Evolutionary conservation across 2,888 invertebrate species (phyloP), one percentile per base, ranked within the genome.

Genomic region (Eudemis profundana): DNA sequence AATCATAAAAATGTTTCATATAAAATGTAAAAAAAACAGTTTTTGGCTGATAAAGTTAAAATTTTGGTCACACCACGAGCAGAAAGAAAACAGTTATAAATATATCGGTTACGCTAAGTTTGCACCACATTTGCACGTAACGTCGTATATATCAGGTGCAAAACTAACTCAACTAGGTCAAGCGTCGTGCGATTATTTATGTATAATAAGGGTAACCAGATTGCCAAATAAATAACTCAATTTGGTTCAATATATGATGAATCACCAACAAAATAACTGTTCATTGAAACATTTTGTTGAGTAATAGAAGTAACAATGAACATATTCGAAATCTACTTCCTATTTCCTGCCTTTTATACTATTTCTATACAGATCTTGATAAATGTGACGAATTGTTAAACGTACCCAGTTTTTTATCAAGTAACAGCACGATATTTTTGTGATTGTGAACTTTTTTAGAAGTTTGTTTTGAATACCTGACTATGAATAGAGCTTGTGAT

Each of bases 401-500:
- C 38, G 53, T 23, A 27, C 36, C 27, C 36, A 44, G 33, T 33
- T 51, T 59, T 61, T 61, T 56, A 51, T 66, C 63, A 59, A 50
- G 40, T 17, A 36, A 51, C 27, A 56, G 54, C 54, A 54, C 54
- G 54, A 23, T 33, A 40, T 60, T 57, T 66, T 68, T 33, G 33
- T 33, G 33, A 68, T 75, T 74, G 72, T 73, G 70, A 71, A 75
- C 75, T 79, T 87, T 29, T 90, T 89, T 88, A 85, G 86, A 87
- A 84, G 79, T 86, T 83, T 81, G 86, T 85, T 82, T 87, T 87
- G 89, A 89, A 89, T 90, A 87, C 80, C 84, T 87, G 78, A 79
- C 83, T 89, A 85, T 82, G 83, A 86, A 74, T 84, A 84, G 85
- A 81, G 76, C 87, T 87, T 90, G 90, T 90, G 90, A 90, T 90